These are phyloP conservation scores for Caenorhabditis angaria DNA, from an alignment of 2,888 invertebrate genomes.

Conservation along the genomic window DNA sequence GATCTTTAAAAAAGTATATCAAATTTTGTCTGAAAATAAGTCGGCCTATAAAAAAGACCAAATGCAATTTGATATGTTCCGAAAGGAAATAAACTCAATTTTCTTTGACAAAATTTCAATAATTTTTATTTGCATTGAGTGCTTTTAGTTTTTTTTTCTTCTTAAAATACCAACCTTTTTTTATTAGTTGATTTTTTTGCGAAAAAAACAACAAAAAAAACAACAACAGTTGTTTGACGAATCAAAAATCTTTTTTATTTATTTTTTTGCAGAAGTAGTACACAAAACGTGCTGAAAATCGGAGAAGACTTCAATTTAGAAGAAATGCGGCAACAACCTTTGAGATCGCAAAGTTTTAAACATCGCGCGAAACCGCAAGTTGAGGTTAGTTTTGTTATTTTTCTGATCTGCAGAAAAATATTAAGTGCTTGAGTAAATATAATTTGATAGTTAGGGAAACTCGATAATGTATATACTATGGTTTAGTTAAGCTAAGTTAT, in stretches of 20 bases:
- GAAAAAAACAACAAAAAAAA: background rate
- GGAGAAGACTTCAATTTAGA: background rate
- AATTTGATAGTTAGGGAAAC: too few species aligned
- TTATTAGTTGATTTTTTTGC: background rate
- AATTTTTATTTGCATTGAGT: conserved; percentile 1
- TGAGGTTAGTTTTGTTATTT: conserved; percentile 39
- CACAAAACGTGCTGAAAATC: background rate
- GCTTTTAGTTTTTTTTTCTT: background rate
- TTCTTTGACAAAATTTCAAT: conserved; percentile 5
- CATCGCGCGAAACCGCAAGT: conserved; percentile 62
- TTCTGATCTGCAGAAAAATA: too few species aligned
- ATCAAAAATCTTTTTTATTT: background rate
- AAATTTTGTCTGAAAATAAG: too few species aligned
- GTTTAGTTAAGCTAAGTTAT: too few species aligned
- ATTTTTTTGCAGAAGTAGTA: conserved; percentile 7
- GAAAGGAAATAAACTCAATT: conserved; percentile 4
- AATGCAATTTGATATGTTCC: conserved; percentile 2
- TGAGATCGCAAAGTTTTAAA: conserved; percentile 67
- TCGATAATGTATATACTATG: too few species aligned
- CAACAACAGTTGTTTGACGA: background rate
- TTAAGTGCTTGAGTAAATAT: too few species aligned
- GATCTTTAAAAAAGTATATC: too few species aligned
- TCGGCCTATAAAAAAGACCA: too few species aligned
- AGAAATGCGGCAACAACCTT: conserved; percentile 33
- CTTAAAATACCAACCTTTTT: background rate